Base-by-base conservation (phyloP, 2,113 vertebrate species). In the Sinocyclocheilus grahami region DNA sequence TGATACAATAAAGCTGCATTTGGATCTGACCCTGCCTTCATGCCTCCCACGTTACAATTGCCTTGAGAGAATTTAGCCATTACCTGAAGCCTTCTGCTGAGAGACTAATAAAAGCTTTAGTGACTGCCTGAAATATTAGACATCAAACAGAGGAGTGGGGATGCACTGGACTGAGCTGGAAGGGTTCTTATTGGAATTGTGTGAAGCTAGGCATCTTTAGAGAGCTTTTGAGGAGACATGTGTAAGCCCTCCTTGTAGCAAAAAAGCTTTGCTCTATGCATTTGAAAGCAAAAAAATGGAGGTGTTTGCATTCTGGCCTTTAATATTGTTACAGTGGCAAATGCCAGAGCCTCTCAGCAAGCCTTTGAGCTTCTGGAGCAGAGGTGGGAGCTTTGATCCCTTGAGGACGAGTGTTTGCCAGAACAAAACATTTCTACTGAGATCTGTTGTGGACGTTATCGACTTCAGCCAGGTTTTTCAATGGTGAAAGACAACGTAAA, bases 281-380 rank as follows among this genome's bases (percentile, higher is more conserved):
- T 92, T 79, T 53, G 74, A 30, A 88, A 86, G 76, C 85, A 87
- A 69, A 67, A 74, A 83, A 78, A 88, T 85, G 53, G 74, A 83
- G 33, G 80, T 63, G 86, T 80, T 86, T 86, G 85, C 90, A 91
- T 87, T 84, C 78, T 89, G 48, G 87, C 87, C 90, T 92, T 93
- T 93, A 92, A 92, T 93, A 89, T 92, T 89, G 83, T 92, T 93
- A 93, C 89, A 93, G 84, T 39, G 86, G 92, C 92, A 94, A 93
- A 94, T 91, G 90, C 90, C 78, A 84, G 81, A 84, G 85, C 55
- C 86, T 88, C 92, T 93, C 92, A 91, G 91, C 91, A 85, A 88
- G 80, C 81, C 90, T 90, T 90, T 92, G 94, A 93, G 90, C 89
- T 91, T 90, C 60, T 78, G 79, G 90, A 88, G 75, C 71, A 62